Evolutionary conservation across 1,140 invertebrate species (phyloP).

Genomic region (Euura saliciscinereae): DNA sequence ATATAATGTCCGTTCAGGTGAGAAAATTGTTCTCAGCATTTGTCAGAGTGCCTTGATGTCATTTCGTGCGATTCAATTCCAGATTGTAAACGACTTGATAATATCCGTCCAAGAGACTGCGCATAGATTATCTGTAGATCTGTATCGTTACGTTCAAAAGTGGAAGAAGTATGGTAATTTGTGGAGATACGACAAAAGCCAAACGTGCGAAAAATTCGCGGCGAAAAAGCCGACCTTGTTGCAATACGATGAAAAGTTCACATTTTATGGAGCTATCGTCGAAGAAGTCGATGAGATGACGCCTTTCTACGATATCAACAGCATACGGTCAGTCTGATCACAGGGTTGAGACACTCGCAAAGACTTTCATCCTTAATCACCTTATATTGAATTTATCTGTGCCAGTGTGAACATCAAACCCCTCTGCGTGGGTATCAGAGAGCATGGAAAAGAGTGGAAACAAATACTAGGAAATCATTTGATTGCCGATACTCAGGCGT

Average conservation of each 20-base stretch:
- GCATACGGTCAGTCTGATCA: conserved; percentile 59
- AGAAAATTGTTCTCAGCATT: conserved; percentile 14
- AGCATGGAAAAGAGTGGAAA: conserved; percentile 76
- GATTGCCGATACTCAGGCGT: conserved; percentile 62
- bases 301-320: conserved; percentile 66
- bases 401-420: conserved; percentile 68
- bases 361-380: conserved; percentile 11
- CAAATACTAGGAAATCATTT: conserved; percentile 68
- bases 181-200: conserved; percentile 81
- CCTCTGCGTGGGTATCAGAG: conserved; percentile 67
- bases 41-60: neutral
- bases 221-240: conserved; percentile 72
- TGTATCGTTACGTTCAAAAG: conserved; percentile 70
- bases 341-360: conserved; percentile 15
- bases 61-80: conserved; percentile 11
- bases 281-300: conserved; percentile 68
- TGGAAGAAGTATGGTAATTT: conserved; percentile 81
- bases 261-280: conserved; percentile 80
- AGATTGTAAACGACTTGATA: conserved; percentile 71
- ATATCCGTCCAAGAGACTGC: conserved; percentile 70
- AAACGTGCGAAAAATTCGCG: conserved; percentile 77
- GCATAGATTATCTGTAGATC: conserved; percentile 66
- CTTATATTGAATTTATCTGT: conserved; percentile 15
- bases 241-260: conserved; percentile 83
- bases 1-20: conserved; percentile 69